phyloP scores from a whole-genome alignment of 2,797 vertebrate genomes.

The Gallinago solitaria region DNA sequence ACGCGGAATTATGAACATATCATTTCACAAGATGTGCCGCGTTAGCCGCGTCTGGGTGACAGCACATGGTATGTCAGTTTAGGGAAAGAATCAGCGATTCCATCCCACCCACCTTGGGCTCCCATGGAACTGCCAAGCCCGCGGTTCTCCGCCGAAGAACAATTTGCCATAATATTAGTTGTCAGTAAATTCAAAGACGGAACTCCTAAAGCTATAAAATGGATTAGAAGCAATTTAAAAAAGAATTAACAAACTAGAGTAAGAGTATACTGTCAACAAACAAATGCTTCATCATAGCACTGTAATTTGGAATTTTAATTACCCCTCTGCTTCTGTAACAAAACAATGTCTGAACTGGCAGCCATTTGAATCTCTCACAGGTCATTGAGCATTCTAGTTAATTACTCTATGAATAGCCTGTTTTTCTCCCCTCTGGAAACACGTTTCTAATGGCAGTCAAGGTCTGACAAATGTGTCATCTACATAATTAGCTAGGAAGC shows the following conservation, averaged over 20 bases:
- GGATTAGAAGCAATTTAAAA: constrained; percentile 86
- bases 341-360: constrained; percentile 90
- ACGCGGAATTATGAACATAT: constrained; percentile 42
- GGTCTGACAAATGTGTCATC: constrained; percentile 92
- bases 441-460: constrained; percentile 88
- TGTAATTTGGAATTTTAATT: constrained; percentile 88
- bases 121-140: constrained; percentile 70
- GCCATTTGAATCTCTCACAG: constrained; percentile 89
- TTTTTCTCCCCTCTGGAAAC: constrained; percentile 89
- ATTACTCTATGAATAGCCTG: constrained; percentile 89
- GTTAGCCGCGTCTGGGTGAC: constrained; percentile 37
- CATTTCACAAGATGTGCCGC: constrained; percentile 63
- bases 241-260: constrained; percentile 88
- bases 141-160: constrained; percentile 64
- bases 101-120: constrained; percentile 79
- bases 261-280: constrained; percentile 89
- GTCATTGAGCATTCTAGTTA: constrained; percentile 92
- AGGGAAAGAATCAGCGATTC: constrained; percentile 45
- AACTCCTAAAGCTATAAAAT: constrained; percentile 86
- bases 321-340: constrained; percentile 87
- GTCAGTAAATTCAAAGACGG: constrained; percentile 84
- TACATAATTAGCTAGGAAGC: constrained; percentile 95
- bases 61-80: constrained; percentile 63
- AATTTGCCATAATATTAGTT: constrained; percentile 81
- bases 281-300: constrained; percentile 87